Base-by-base conservation (phyloP, 2,113 vertebrate genomes). In the Hyla sarda region DNA sequence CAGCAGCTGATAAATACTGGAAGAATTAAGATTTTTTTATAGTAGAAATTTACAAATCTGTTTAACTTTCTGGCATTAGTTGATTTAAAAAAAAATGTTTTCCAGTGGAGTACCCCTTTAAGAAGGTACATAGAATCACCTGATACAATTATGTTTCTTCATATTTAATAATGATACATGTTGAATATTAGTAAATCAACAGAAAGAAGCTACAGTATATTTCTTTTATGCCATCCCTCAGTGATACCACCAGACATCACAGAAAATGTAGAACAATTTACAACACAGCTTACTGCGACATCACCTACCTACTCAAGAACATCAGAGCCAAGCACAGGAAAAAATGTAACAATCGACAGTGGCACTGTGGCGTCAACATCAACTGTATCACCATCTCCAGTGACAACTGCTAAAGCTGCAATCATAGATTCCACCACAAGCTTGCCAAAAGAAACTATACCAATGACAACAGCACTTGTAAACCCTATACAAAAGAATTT, bases 361-460 rank as follows among this genome's bases (percentile, higher is more conserved):
- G 48, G 4, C 13, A 21, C 34, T 0, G 6, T 16, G 17, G 5
- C 30, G 9, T 82, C 21, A 1, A 0, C 1, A 17, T 45, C 32
- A 45, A 58, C 50, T 2, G 21, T 21, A 37, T 19, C 56, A 28
- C 12, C 23, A 28, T 28, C 48, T 34, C 2, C 13, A 28, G 28
- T 28, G 23, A n/a, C 3, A 1, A 0, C 0, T 1, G 0, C 37
- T 10, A 25, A 41, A 11, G 21, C 67, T 0, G 41, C 7, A 19
- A 8, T 56, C 14, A 14, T 3, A 74, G 23, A 25, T 13, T 12
- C 10, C 37, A 58, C 69, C 23, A 45, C 32, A 30, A 41, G 32
- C 21, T 25, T 28, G 5, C 4, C 0, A 8, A 48, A 8, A 14
- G 28, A 71, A 12, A 41, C 21, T 6, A 1, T 17, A 60, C 9